Conservation (phyloP, 1,140 invertebrate species). For the Caenorhabditis remanei region DNA sequence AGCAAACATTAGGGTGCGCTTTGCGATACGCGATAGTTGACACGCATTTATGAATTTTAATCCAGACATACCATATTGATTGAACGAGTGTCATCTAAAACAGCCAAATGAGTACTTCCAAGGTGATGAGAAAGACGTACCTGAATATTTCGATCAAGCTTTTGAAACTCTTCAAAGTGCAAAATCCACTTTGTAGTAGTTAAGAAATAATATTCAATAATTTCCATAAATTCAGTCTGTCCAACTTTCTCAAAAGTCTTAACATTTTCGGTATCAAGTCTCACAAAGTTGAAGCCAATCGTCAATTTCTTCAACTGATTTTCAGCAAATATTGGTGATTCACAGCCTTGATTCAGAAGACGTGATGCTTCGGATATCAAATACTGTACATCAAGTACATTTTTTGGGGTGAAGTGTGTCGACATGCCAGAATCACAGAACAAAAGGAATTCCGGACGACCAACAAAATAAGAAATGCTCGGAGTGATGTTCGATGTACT, state of each 20-base stretch:
- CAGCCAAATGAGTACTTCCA: neutral
- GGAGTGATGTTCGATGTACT: neutral
- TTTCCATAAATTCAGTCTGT: neutral
- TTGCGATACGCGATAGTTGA: neutral
- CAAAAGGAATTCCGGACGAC: neutral
- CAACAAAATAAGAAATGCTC: neutral
- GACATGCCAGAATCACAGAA: neutral
- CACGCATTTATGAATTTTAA: neutral
- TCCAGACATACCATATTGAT: neutral
- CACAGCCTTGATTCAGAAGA: neutral
- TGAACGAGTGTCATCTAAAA: neutral
- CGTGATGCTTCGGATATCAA: neutral
- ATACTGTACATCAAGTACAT: neutral
- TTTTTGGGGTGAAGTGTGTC: neutral
- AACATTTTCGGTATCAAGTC: neutral
- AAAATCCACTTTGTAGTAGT: neutral
- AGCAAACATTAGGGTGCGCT: neutral
- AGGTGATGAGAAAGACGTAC: neutral
- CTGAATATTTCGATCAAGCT: neutral
- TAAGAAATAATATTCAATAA: slow-evolving; percentile 13
- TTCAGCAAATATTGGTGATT: neutral
- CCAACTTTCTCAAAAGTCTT: neutral
- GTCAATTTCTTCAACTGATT: slow-evolving; percentile 15
- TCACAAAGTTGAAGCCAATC: neutral
- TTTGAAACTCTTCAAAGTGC: slow-evolving; percentile 4